Conservation (phyloP, 2,888 invertebrate genomes). For the Platycnemis pennipes region DNA sequence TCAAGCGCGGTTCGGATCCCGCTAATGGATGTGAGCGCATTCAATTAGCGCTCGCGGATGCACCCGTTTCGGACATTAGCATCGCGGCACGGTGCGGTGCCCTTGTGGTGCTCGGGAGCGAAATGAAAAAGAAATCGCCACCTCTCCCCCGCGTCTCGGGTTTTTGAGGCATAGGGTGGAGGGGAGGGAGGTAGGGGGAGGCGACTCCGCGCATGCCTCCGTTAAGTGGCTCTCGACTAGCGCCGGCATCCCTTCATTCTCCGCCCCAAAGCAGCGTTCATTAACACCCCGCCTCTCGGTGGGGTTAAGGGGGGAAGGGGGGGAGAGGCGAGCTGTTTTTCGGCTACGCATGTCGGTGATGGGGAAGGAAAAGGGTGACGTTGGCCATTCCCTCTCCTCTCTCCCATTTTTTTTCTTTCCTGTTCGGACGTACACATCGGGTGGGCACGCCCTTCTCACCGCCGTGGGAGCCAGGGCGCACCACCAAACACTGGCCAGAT, state of each 20-base stretch:
- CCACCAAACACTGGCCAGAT: not conserved
- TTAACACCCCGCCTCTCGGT: conserved; percentile 33
- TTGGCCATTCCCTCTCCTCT: not conserved
- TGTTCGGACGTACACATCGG: not conserved
- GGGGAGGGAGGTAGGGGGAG: not conserved
- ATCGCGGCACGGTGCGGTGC: not conserved
- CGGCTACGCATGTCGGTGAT: not conserved
- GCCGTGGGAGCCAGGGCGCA: conserved; percentile 37
- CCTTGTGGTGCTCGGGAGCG: not conserved
- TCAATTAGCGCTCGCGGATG: not conserved
- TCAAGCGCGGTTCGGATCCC: not conserved
- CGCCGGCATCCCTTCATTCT: not conserved
- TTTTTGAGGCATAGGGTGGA: not conserved
- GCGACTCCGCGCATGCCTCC: not conserved
- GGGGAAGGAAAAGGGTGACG: not conserved
- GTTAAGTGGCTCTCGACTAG: conserved; percentile 33
- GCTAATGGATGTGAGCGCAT: not conserved
- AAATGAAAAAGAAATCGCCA: not conserved
- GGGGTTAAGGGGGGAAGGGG: not conserved
- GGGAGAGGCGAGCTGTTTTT: not conserved
- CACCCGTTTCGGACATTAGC: not conserved
- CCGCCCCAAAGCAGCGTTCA: conserved; percentile 25
- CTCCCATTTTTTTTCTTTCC: not conserved
- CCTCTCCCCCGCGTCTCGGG: not conserved
- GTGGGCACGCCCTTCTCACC: not conserved